Percentiles rank a stretch among this genome's conserved stretches.
These are phyloP conservation scores for Solea solea DNA, from an alignment of 2,113 vertebrate genomes.

Conservation along the genomic window DNA sequence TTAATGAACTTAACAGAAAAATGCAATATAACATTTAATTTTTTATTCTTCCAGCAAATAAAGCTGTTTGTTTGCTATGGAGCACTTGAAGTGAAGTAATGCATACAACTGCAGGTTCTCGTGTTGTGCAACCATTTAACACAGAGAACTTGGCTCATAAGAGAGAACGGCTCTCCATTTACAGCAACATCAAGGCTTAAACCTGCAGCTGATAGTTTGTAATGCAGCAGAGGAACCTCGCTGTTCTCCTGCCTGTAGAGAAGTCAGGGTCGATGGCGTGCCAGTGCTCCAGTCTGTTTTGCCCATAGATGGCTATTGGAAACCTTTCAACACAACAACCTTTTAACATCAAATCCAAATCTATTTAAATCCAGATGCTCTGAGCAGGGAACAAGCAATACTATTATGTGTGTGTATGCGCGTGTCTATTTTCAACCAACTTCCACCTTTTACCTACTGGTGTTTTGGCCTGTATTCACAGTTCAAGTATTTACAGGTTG, in stretches of 20 bases:
- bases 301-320: conserved; percentile 54
- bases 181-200: background rate
- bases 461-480: background rate
- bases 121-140: conserved; percentile 1
- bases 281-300: conserved; percentile 43
- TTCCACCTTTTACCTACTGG: conserved; percentile 1
- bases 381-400: conserved; percentile 3
- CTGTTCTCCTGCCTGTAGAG: conserved; percentile 16
- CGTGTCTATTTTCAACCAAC: conserved; percentile 8
- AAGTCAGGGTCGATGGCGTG: background rate
- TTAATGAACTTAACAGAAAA: no score
- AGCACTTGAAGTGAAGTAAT: background rate
- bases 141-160: conserved; percentile 15
- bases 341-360: conserved; percentile 32
- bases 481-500: background rate
- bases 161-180: background rate
- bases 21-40: no score
- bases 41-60: no score
- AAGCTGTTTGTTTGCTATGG: no score
- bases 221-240: conserved; percentile 7
- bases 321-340: conserved; percentile 45
- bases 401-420: background rate
- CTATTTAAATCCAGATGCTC: conserved; percentile 36
- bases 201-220: background rate
- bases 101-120: background rate